A percentile compares a stretch with the other conserved stretches of the same genome.
Evolutionary conservation across 2,797 vertebrate species (phyloP).

Genomic region (Clarias laeviceps): DNA sequence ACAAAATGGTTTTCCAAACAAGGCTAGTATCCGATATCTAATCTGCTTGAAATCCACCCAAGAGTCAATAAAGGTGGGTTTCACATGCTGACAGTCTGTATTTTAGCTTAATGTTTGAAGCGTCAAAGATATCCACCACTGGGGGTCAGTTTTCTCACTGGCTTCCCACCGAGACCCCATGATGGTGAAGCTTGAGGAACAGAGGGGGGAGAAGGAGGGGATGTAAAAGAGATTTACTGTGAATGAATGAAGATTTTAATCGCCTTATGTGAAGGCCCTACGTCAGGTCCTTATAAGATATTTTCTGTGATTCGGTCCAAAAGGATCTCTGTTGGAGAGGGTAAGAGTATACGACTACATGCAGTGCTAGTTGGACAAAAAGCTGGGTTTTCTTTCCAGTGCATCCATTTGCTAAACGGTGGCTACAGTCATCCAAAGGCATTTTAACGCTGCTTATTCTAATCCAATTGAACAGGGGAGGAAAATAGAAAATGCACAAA

Average conservation of each 20-base stretch:
- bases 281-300: slow-evolving; percentile 61
- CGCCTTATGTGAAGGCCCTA: slow-evolving; percentile 64
- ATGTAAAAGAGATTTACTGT: slow-evolving; percentile 67
- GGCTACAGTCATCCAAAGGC: slow-evolving; percentile 62
- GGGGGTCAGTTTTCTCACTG: slow-evolving; percentile 84
- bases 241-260: slow-evolving; percentile 70
- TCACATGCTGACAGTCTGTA: slow-evolving; percentile 82
- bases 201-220: slow-evolving; percentile 68
- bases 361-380: slow-evolving; percentile 74
- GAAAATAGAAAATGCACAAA: slow-evolving; percentile 63
- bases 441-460: slow-evolving; percentile 71
- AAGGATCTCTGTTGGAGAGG: slow-evolving; percentile 65
- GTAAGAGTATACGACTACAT: slow-evolving; percentile 75
- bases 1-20: slow-evolving; percentile 51
- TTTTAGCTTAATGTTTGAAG: slow-evolving; percentile 82
- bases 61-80: slow-evolving; percentile 77
- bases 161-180: slow-evolving; percentile 87
- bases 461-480: slow-evolving; percentile 81
- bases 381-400: slow-evolving; percentile 53
- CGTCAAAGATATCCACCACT: slow-evolving; percentile 85
- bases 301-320: slow-evolving; percentile 59
- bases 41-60: slow-evolving; percentile 58
- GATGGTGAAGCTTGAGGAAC: slow-evolving; percentile 60
- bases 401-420: slow-evolving; percentile 67
- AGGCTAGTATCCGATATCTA: slow-evolving; percentile 53